Evolutionary conservation across 2,888 invertebrate species (phyloP), one percentile per base, ranked within the genome.

Genomic region (Gari tellinella): DNA sequence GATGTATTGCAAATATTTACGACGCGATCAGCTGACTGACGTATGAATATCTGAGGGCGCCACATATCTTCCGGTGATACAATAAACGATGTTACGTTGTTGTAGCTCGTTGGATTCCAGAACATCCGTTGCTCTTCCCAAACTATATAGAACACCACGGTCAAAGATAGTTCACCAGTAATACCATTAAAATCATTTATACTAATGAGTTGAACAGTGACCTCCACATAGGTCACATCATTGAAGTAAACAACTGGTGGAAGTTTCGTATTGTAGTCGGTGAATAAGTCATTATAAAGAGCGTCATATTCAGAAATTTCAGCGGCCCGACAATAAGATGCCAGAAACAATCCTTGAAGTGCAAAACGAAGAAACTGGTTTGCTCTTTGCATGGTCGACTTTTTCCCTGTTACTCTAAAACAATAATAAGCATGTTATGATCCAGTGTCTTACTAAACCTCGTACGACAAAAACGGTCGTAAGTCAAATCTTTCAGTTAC

Each of bases 171-270:
- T 60, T 60, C 60, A 1, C 72, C 72, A 0, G 70, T 63, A 12
- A 63, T 52, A 31, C 70, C 75, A 45, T 76, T 63, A 38, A 76
- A 76, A 2, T 63, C 48, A 14, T 63, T 76, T 1, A 76, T 21
- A n/a, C 52, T 70, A 0, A 49, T 17, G 19, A 75, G 1, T 1
- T 23, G 12, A 8, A 65, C 40, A 0, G 8, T 14, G 2, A 74
- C 0, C 14, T 37, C 5, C 4, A 74, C 25, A 15, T 46, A 5
- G 8, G 48, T 49, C 15, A 46, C 40, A 2, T 48, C 14, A 12
- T 23, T 61, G 2, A 37, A 26, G 2, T 64, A 37, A 0, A 52
- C 4, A 1, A 57, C 26, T 1, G 74, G 74, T 0, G 55, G 56
- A 7, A 61, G 14, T 5, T 69, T 56, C n/a, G 15, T 45, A 26